phyloP scores from a whole-genome alignment of 2,888 invertebrate genomes.

The Achlya flavicornis region DNA sequence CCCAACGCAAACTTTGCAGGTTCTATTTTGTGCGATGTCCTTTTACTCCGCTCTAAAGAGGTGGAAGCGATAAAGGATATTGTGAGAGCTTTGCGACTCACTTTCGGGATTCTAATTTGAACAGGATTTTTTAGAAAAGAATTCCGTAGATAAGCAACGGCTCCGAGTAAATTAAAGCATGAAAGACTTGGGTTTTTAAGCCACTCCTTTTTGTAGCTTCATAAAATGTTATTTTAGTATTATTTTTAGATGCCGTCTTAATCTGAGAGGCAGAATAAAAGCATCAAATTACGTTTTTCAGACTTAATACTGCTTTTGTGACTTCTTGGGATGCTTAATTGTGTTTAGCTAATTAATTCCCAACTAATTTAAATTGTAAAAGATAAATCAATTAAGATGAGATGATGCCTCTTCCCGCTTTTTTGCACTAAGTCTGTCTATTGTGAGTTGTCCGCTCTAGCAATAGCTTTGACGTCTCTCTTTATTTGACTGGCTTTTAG shows the following conservation, averaged over 20 bases:
- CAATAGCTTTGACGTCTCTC: too few species aligned
- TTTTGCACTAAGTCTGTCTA: too few species aligned
- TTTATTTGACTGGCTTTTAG: too few species aligned
- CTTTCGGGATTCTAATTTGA: slow-evolving; percentile 10
- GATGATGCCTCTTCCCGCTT: too few species aligned
- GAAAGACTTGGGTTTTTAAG: slow-evolving; percentile 3
- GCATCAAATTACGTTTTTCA: not conserved
- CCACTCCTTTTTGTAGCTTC: not conserved
- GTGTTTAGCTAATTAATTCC: too few species aligned
- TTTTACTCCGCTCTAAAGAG: slow-evolving; percentile 9
- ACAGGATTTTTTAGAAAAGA: slow-evolving; percentile 7
- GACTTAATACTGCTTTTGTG: not conserved
- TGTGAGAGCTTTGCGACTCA: slow-evolving; percentile 9
- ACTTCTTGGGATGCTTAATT: too few species aligned
- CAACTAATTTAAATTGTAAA: too few species aligned
- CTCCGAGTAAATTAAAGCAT: slow-evolving; percentile 2
- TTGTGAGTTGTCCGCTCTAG: too few species aligned
- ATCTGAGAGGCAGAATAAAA: not conserved
- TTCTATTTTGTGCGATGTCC: not conserved
- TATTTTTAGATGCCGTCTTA: not conserved
- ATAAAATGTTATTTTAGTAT: not conserved
- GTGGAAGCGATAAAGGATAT: slow-evolving; percentile 12
- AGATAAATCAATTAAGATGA: too few species aligned
- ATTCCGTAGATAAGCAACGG: slow-evolving; percentile 4
- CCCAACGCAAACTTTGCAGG: slow-evolving; percentile 1